Conservation (phyloP, 2,888 invertebrate species). For the Diploptera punctata region DNA sequence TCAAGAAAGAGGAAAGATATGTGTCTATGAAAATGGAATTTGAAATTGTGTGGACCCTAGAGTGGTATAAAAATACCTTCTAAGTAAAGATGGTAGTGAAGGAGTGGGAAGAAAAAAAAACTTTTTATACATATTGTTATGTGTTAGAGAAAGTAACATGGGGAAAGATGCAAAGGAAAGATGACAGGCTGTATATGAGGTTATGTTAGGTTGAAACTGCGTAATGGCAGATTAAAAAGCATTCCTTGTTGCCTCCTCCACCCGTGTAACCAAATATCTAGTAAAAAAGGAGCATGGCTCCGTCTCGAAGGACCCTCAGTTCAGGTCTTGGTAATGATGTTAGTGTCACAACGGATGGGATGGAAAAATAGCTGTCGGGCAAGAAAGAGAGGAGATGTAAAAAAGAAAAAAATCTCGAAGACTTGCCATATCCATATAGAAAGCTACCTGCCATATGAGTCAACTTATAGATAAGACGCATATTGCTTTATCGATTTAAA, state of each 20-base stretch:
- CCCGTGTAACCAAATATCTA: constrained; percentile 35
- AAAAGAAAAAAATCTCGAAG: too few relatives aligned
- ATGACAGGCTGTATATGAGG: constrained; percentile 35
- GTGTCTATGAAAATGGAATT: constrained; percentile 55
- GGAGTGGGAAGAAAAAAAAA: too few relatives aligned
- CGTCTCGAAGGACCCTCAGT: constrained; percentile 25
- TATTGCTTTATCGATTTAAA: background rate
- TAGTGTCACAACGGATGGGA: constrained; percentile 32
- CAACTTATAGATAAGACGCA: too few relatives aligned
- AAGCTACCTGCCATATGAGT: background rate
- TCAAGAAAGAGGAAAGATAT: constrained; percentile 40
- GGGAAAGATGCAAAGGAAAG: constrained; percentile 35
- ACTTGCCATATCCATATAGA: background rate
- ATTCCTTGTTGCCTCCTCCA: constrained; percentile 29
- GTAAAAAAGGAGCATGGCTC: background rate
- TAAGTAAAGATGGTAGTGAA: constrained; percentile 39
- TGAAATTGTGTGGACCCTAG: constrained; percentile 58
- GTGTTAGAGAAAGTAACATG: background rate
- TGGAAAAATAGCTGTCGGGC: constrained; percentile 25
- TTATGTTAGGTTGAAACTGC: constrained; percentile 28
- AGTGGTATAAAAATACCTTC: constrained; percentile 58
- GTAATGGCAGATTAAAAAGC: constrained; percentile 39
- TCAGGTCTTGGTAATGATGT: constrained; percentile 28
- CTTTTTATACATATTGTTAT: constrained; percentile 25
- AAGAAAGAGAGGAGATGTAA: too few relatives aligned